Evolutionary conservation across 1,140 invertebrate species (phyloP).

Genomic region (Metaphire vulgaris): DNA sequence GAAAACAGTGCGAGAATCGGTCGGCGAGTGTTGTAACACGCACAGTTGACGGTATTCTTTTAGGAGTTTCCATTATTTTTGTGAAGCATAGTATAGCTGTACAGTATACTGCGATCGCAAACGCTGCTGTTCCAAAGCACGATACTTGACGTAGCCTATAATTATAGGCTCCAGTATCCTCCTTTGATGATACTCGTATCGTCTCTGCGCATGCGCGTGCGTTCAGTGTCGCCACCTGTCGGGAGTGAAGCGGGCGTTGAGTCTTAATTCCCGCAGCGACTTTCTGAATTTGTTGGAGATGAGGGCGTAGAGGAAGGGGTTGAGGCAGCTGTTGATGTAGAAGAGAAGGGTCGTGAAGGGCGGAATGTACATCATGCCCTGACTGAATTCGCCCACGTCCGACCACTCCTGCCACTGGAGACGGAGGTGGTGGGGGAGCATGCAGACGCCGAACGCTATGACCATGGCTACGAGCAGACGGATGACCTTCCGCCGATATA

Average conservation of each 20-base stretch:
- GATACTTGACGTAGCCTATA: too few relatives aligned
- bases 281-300: conserved; percentile 59
- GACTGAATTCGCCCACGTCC: conserved; percentile 61
- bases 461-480: conserved; percentile 76
- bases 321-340: conserved; percentile 73
- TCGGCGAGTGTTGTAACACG: too few relatives aligned
- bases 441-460: conserved; percentile 73
- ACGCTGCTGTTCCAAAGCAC: too few relatives aligned
- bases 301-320: conserved; percentile 73
- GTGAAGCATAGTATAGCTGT: too few relatives aligned
- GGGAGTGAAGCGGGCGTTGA: not conserved
- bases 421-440: conserved; percentile 72
- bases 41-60: too few relatives aligned
- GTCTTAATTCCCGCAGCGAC: not conserved
- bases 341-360: conserved; percentile 54
- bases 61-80: too few relatives aligned
- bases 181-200: too few relatives aligned
- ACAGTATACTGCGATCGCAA: too few relatives aligned
- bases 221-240: not conserved
- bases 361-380: not conserved
- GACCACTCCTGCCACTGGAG: conserved; percentile 49
- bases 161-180: too few relatives aligned
- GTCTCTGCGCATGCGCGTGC: too few relatives aligned
- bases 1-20: too few relatives aligned
- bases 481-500: conserved; percentile 47